Evolutionary conservation across 2,888 invertebrate species (phyloP).

Genomic region (Podotricha telesiphe): DNA sequence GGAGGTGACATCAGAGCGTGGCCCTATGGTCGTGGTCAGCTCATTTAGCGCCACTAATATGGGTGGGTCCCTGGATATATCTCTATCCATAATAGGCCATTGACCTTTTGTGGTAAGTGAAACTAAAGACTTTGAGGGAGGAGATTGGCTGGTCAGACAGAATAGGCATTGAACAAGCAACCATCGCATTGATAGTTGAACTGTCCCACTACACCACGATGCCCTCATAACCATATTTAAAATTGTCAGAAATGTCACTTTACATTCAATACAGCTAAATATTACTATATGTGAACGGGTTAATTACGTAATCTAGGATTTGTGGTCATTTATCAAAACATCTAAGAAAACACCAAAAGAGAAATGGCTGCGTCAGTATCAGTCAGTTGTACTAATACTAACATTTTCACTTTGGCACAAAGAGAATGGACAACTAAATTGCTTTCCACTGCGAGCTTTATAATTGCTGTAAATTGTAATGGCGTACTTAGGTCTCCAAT

Average conservation of each 20-base stretch:
- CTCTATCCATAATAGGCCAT: no score
- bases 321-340: constrained; percentile 33
- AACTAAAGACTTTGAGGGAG: no score
- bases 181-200: no score
- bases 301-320: constrained; percentile 14
- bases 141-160: no score
- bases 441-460: constrained; percentile 32
- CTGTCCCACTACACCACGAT: no score
- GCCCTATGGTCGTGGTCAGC: no score
- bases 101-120: no score
- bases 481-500: constrained; percentile 9
- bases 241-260: not conserved
- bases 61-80: no score
- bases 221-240: no score
- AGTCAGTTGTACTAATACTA: constrained; percentile 32
- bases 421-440: constrained; percentile 41
- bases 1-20: no score
- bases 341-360: constrained; percentile 31
- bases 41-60: no score
- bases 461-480: constrained; percentile 28
- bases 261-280: not conserved
- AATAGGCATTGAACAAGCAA: no score
- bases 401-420: constrained; percentile 38
- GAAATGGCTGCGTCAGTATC: constrained; percentile 37
- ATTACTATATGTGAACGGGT: not conserved